These are phyloP conservation scores for Oscheius myriophilus DNA, from an alignment of 2,888 invertebrate species.

Conservation along the genomic window DNA sequence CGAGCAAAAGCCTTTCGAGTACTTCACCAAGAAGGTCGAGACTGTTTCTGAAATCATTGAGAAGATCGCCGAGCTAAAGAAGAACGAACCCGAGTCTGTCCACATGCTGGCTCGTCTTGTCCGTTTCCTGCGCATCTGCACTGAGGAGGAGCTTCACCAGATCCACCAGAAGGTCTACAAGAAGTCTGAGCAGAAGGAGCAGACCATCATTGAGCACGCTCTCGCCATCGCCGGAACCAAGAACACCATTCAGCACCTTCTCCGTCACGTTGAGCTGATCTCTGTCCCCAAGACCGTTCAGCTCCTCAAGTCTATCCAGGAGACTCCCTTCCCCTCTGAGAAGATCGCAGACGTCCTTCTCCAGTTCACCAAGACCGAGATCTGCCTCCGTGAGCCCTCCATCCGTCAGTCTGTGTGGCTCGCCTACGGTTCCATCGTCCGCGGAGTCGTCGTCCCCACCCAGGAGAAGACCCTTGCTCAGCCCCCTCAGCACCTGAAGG, in stretches of 20 bases:
- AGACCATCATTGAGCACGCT: slow-evolving; percentile 47
- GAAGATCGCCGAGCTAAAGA: slow-evolving; percentile 41
- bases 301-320: slow-evolving; percentile 52
- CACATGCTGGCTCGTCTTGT: slow-evolving; percentile 48
- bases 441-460: slow-evolving; percentile 35
- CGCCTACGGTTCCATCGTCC: slow-evolving; percentile 42
- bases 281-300: slow-evolving; percentile 39
- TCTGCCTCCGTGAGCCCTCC: slow-evolving; percentile 29
- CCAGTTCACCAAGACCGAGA: slow-evolving; percentile 37
- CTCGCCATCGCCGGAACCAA: slow-evolving; percentile 57
- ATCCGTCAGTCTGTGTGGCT: slow-evolving; percentile 54
- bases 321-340: slow-evolving; percentile 50
- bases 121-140: slow-evolving; percentile 54
- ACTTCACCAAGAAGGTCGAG: slow-evolving; percentile 47
- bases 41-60: slow-evolving; percentile 38
- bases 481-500: slow-evolving; percentile 44
- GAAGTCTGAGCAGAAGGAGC: slow-evolving; percentile 38
- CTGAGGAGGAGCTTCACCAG: slow-evolving; percentile 50
- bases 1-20: slow-evolving; percentile 40
- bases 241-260: slow-evolving; percentile 47
- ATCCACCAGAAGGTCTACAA: slow-evolving; percentile 47
- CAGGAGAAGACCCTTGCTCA: slow-evolving; percentile 32
- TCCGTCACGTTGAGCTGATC: slow-evolving; percentile 39
- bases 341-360: slow-evolving; percentile 40
- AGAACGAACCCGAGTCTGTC: slow-evolving; percentile 36